Conservation (phyloP, 2,113 vertebrate genomes). For the pig (Sus scrofa) region T2T-Sscrofa CM000820.6:21913501-21914000, state of each 20-base stretch:
- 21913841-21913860: background rate
- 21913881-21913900: background rate
- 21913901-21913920: background rate
- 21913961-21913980: background rate
- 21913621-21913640: background rate
- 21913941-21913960: background rate
- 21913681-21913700: constrained; percentile 12
- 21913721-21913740: background rate
- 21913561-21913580: background rate
- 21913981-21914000: background rate
- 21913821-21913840: background rate
- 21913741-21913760: background rate
- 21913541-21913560: background rate
- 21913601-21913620: background rate
- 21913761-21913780: background rate
- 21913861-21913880: background rate
- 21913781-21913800: background rate
- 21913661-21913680: background rate
- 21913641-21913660: background rate
- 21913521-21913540: background rate
- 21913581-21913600: background rate
- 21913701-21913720: background rate
- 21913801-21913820: background rate
- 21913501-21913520: background rate
- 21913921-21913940: background rate